These are phyloP conservation scores for Salvelinus namaycush DNA, from an alignment of 2,113 vertebrate genomes.

Conservation along the genomic window DNA sequence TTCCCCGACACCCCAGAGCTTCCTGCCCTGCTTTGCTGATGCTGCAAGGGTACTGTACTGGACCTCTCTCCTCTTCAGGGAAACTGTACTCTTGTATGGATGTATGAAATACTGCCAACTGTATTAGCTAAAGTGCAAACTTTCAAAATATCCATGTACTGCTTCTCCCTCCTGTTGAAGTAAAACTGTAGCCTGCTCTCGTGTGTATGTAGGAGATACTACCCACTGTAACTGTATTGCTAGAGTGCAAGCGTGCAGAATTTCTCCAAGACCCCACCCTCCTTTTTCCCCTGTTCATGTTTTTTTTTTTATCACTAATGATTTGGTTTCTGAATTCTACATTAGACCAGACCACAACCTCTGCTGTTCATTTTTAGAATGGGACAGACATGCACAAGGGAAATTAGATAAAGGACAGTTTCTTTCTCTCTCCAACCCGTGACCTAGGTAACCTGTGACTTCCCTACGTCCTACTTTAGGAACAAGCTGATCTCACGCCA, in stretches of 20 bases:
- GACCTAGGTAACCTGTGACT: conserved; percentile 13
- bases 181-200: not conserved
- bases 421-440: not conserved
- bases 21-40: conserved; percentile 20
- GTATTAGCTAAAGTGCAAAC: no score
- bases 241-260: conserved; percentile 3
- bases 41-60: not conserved
- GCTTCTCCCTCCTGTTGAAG: no score
- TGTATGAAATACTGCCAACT: no score
- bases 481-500: not conserved
- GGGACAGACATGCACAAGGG: not conserved
- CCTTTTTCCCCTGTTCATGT: no score
- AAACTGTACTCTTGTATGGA: no score
- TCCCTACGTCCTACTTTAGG: not conserved
- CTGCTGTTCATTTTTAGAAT: conserved; percentile 47
- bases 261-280: not conserved
- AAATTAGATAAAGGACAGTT: conserved; percentile 7
- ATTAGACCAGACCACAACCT: conserved; percentile 44
- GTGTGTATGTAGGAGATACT: conserved; percentile 14
- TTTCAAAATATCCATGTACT: no score
- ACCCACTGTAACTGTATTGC: conserved; percentile 10
- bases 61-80: not conserved
- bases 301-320: not conserved
- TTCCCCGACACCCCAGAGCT: conserved; percentile 12
- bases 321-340: not conserved